Conservation (phyloP, 1,140 invertebrate genomes). For the Asobara japonica region DNA sequence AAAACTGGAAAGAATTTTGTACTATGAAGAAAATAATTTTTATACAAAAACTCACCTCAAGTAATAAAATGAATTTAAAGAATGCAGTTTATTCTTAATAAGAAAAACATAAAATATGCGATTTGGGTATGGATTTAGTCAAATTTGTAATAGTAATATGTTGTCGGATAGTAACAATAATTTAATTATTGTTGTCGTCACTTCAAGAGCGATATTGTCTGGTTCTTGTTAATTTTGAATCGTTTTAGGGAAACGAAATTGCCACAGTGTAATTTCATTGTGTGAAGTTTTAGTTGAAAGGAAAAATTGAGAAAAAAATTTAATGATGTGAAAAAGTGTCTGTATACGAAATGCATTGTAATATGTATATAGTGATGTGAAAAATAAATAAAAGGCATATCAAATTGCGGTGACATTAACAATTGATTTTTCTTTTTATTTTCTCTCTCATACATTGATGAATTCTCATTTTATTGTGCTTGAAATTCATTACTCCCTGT, state of each 20-base stretch:
- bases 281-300: not conserved
- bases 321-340: not conserved
- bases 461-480: no score
- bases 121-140: not conserved
- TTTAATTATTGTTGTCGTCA: not conserved
- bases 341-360: slow-evolving; percentile 7
- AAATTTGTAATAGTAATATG: not conserved
- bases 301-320: not conserved
- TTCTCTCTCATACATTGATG: no score
- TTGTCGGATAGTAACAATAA: slow-evolving; percentile 5
- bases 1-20: slow-evolving; percentile 7
- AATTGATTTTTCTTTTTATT: no score
- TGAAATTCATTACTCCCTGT: slow-evolving; percentile 26
- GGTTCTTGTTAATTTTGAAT: not conserved
- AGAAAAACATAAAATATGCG: not conserved
- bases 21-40: slow-evolving; percentile 2
- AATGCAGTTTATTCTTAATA: slow-evolving; percentile 8
- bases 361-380: slow-evolving; percentile 14
- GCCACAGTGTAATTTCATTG: not conserved
- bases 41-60: not conserved
- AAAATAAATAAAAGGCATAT: slow-evolving; percentile 14
- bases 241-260: not conserved
- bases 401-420: not conserved
- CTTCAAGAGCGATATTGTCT: not conserved
- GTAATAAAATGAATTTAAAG: slow-evolving; percentile 2